phyloP scores from a whole-genome alignment of 2,888 invertebrate genomes.

The Idaea straminata region DNA sequence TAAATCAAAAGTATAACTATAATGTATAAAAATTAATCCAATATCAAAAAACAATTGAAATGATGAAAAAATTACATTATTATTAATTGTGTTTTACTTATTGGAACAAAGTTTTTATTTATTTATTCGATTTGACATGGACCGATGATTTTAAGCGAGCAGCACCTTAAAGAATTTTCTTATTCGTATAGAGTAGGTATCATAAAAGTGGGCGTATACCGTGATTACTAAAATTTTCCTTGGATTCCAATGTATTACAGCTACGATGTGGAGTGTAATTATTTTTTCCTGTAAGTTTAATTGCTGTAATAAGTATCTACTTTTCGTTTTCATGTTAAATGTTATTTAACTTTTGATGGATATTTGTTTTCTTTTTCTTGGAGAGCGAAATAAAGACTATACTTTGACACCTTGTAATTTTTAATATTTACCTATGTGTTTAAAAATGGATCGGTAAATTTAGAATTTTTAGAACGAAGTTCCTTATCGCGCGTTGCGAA shows the following conservation, averaged over 20 bases:
- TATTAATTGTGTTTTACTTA: too few species aligned
- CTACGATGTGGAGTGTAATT: background rate
- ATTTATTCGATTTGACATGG: too few species aligned
- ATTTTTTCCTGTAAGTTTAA: background rate
- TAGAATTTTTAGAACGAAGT: too few species aligned
- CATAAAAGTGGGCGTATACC: background rate
- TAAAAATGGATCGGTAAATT: too few species aligned
- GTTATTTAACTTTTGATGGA: background rate
- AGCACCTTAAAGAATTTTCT: background rate
- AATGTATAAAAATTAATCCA: too few species aligned
- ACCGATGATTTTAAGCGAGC: background rate
- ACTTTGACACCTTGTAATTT: too few species aligned
- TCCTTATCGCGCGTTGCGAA: too few species aligned
- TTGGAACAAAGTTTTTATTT: too few species aligned
- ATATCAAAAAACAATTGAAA: too few species aligned
- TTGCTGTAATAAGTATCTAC: background rate
- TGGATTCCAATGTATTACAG: background rate
- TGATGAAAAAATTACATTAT: too few species aligned
- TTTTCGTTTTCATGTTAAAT: background rate
- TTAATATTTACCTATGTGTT: too few species aligned
- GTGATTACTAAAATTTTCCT: background rate
- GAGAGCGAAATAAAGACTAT: background rate
- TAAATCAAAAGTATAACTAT: too few species aligned
- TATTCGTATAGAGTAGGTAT: background rate
- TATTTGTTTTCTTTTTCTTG: background rate